Evolutionary conservation across 1,140 invertebrate species (phyloP).

Genomic region (Chionoecetes opilio): DNA sequence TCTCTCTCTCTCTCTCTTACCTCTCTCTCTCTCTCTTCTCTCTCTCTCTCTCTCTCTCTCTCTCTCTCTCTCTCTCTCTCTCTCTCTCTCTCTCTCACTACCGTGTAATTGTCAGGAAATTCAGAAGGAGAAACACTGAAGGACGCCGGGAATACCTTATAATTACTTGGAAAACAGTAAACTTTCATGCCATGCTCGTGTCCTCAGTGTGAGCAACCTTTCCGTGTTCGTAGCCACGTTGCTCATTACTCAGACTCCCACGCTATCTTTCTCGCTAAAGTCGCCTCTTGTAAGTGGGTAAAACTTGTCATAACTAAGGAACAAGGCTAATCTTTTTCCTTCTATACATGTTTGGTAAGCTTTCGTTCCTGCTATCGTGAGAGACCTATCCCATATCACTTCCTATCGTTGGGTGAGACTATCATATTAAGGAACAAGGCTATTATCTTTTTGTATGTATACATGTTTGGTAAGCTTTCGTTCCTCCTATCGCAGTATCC

Average conservation of each 20-base stretch:
- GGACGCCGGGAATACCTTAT: neutral
- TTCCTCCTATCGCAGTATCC: neutral
- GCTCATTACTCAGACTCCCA: neutral
- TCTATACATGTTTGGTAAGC: neutral
- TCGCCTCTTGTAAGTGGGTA: neutral
- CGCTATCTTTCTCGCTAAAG: neutral
- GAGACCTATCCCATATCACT: too few species aligned
- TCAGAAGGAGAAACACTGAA: slow-evolving; percentile 17
- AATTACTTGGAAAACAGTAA: slow-evolving; percentile 11
- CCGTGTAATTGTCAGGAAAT: neutral
- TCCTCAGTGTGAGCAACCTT: slow-evolving; percentile 3
- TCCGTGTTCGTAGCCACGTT: neutral
- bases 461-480: slow-evolving; percentile 29
- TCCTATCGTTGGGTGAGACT: neutral
- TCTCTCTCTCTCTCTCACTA: slow-evolving; percentile 48
- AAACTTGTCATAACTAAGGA: neutral
- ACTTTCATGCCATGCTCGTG: neutral
- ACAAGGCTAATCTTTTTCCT: neutral
- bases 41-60: slow-evolving; percentile 29
- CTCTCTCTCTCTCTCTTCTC: neutral
- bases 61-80: slow-evolving; percentile 35
- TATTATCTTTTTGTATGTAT: neutral
- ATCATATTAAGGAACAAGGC: neutral
- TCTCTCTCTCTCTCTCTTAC: neutral
- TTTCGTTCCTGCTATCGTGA: neutral